Conservation (phyloP, 1,140 invertebrate genomes). For the Drosophila tsacasi region DNA sequence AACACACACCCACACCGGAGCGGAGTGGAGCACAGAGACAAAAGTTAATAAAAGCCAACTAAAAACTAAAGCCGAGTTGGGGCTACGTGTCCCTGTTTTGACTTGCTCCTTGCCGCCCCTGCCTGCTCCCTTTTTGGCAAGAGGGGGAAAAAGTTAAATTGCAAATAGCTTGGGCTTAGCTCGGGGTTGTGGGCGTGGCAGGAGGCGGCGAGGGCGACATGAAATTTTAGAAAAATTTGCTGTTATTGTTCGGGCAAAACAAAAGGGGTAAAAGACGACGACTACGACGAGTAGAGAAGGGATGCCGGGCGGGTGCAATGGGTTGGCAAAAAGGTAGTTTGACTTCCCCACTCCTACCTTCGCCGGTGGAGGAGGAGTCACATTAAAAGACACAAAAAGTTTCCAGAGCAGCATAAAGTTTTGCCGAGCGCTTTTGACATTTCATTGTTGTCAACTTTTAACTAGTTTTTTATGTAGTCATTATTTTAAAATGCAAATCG, state of each 20-base stretch:
- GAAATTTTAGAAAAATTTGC: slow-evolving; percentile 83
- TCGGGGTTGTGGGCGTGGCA: slow-evolving; percentile 14
- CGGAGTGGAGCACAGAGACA: slow-evolving; percentile 39
- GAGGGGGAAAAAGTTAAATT: slow-evolving; percentile 74
- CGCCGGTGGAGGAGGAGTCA: slow-evolving; percentile 40
- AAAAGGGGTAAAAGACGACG: slow-evolving; percentile 55
- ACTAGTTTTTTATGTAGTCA: slow-evolving; percentile 79
- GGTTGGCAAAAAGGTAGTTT: slow-evolving; percentile 23
- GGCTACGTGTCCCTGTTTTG: slow-evolving; percentile 72
- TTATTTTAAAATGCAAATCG: slow-evolving; percentile 78
- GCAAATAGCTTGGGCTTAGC: slow-evolving; percentile 72
- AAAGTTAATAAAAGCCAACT: slow-evolving; percentile 83
- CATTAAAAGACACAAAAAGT: slow-evolving; percentile 69
- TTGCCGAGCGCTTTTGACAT: slow-evolving; percentile 69
- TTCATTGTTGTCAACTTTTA: slow-evolving; percentile 83
- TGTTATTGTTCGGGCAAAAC: slow-evolving; percentile 76
- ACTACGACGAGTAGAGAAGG: neutral
- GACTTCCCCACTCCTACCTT: neutral
- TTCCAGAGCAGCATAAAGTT: slow-evolving; percentile 60
- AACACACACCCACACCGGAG: neutral
- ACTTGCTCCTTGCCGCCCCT: slow-evolving; percentile 26
- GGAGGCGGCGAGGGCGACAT: slow-evolving; percentile 42
- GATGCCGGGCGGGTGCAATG: slow-evolving; percentile 5
- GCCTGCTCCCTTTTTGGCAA: neutral
- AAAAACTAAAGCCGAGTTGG: slow-evolving; percentile 76